Evolutionary conservation across 2,797 vertebrate species (phyloP).

Genomic region (Sandelia bainsii): DNA sequence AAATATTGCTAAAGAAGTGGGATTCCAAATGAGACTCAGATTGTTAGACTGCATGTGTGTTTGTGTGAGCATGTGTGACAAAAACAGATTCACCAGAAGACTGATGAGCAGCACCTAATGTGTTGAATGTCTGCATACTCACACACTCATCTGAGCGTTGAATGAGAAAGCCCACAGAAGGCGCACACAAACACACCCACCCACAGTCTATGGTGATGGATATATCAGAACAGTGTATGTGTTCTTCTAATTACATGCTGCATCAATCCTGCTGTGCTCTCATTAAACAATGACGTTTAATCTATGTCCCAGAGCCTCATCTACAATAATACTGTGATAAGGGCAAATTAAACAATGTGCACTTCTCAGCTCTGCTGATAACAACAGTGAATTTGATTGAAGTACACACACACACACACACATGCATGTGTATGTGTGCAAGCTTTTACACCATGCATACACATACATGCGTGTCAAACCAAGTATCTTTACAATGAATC

Average conservation of each 20-base stretch:
- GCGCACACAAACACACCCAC: constrained; percentile 7
- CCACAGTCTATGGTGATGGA: constrained; percentile 60
- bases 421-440: neutral
- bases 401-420: neutral
- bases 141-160: constrained; percentile 43
- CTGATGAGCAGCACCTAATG: constrained; percentile 63
- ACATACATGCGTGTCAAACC: constrained; percentile 31
- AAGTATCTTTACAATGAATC: constrained; percentile 8
- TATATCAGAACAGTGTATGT: constrained; percentile 67
- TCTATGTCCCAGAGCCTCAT: constrained; percentile 62
- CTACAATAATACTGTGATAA: constrained; percentile 69
- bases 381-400: constrained; percentile 61
- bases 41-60: neutral
- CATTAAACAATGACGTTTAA: constrained; percentile 79
- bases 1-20: constrained; percentile 27
- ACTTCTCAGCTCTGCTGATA: constrained; percentile 60
- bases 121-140: constrained; percentile 61
- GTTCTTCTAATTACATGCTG: constrained; percentile 74
- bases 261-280: constrained; percentile 73
- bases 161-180: constrained; percentile 34
- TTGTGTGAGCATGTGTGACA: constrained; percentile 22
- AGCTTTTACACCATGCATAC: constrained; percentile 1
- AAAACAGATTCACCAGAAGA: constrained; percentile 59
- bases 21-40: constrained; percentile 36
- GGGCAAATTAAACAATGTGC: constrained; percentile 66